Evolutionary conservation across 2,888 invertebrate species (phyloP).

Genomic region (Atethmia centrago): DNA sequence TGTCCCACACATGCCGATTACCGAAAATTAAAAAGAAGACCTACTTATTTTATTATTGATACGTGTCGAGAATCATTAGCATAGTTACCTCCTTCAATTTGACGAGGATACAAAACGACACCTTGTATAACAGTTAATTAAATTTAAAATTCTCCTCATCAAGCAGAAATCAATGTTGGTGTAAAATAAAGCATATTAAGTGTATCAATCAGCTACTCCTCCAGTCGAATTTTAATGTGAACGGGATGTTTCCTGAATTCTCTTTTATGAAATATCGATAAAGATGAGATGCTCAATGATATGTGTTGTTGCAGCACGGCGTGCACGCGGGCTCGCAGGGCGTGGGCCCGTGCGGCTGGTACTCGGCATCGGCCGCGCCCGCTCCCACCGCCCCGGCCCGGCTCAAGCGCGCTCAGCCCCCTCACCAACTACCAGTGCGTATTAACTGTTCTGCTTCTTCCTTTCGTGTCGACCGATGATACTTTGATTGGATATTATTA

Average conservation of each 20-base stretch:
- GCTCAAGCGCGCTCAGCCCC: conserved; percentile 86
- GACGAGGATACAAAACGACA: too few relatives aligned
- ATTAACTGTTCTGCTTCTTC: neutral
- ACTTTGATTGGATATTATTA: neutral
- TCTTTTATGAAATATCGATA: neutral
- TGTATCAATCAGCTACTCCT: neutral
- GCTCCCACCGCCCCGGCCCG: conserved; percentile 88
- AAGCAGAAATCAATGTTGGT: neutral
- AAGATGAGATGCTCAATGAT: conserved; percentile 4
- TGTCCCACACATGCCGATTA: too few relatives aligned
- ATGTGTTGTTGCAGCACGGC: conserved; percentile 80
- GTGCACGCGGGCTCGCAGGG: conserved; percentile 85
- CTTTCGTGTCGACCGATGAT: neutral
- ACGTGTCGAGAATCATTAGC: too few relatives aligned
- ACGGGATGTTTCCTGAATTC: neutral
- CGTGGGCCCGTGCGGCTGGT: conserved; percentile 89
- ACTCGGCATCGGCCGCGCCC: conserved; percentile 87
- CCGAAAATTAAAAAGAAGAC: too few relatives aligned
- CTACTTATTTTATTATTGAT: too few relatives aligned
- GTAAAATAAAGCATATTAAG: neutral
- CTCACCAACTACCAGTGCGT: conserved; percentile 86
- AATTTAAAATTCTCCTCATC: neutral
- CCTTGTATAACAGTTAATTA: neutral
- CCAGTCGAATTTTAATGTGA: neutral
- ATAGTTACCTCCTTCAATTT: too few relatives aligned